Base-by-base conservation (phyloP, 30 jellyfish, hydroid and myxozoan species). In the Mastigias papua region DNA sequence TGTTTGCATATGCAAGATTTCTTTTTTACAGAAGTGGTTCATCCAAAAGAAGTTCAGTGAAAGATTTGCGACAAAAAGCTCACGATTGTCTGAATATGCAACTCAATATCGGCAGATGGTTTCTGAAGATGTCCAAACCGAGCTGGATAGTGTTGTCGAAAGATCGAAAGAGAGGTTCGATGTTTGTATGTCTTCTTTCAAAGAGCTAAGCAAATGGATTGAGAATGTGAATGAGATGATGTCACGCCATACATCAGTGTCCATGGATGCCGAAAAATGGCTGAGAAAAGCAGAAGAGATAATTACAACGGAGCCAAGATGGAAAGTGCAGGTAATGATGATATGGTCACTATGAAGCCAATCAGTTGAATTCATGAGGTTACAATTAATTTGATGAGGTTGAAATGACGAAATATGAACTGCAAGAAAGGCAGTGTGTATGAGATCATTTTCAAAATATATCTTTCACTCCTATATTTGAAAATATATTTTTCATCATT, bases 21-120 rank as follows among this genome's bases (percentile, higher is more conserved):
- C n/a, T 3, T 37, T 37, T 37, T 6, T 37, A 11, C 67, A 92
- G 98, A 92, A 86, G 57, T 92, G 98, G 98, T 86, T 86, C 73
- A 46, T 72, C 34, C 75, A 86, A 31, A 86, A 80, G 82, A 92
- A 86, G 48, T 86, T 92, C 76, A 50, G 49, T 15, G 96, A 73
- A 54, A 51, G 96, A 28, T 92, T 92, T 49, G 60, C 87, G 19
- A 49, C 81, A 30, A 80, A 89, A 62, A 63, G 51, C 73, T 46
- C 35, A 22, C 76, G 96, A 48, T 29, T 86, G 17, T 69, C 67
- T 10, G 90, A 73, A 13, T 73, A 37, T 34, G 88, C 90, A 50
- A 4, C 23, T 19, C 73, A 73, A 48, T 89, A 77, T 51, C 37
- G 25, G 46, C 71, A 21, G 22, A 5, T 87, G 6, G 86, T 57